A percentile compares a stretch with the other conserved stretches of the same genome.
Evolutionary conservation across 2,888 invertebrate genomes (phyloP).

Genomic region (Apodemia duryi): DNA sequence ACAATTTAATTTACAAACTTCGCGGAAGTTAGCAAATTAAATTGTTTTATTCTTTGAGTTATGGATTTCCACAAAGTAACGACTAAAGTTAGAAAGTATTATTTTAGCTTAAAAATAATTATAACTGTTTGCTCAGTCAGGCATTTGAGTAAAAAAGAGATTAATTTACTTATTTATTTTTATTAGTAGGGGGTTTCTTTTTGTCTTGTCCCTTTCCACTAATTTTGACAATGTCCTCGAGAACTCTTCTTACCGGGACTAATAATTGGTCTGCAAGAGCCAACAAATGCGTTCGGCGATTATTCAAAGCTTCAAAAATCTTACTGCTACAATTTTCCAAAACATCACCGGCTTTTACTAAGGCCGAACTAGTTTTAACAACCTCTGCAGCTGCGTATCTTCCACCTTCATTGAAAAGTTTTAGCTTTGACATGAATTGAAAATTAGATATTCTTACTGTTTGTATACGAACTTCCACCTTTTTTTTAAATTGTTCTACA

Average conservation of each 20-base stretch:
- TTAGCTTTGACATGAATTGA: constrained; percentile 49
- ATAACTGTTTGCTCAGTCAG: no score
- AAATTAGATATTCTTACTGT: constrained; percentile 57
- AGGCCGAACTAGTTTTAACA: constrained; percentile 37
- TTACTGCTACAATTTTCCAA: constrained; percentile 45
- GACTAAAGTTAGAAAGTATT: no score
- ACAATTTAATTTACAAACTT: no score
- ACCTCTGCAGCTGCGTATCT: constrained; percentile 52
- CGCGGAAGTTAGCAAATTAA: no score
- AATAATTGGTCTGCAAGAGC: constrained; percentile 45
- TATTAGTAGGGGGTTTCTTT: not conserved
- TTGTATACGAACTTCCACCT: constrained; percentile 49
- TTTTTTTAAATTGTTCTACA: constrained; percentile 39
- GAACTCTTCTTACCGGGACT: constrained; percentile 40
- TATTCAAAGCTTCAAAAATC: constrained; percentile 42
- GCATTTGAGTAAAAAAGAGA: no score
- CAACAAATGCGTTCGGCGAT: constrained; percentile 45
- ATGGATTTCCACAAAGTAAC: no score
- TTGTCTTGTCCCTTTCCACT: not conserved
- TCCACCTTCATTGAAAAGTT: constrained; percentile 54
- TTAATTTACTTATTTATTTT: not conserved
- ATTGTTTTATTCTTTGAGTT: no score
- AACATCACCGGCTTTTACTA: constrained; percentile 48
- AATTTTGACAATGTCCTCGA: constrained; percentile 31
- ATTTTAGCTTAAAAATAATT: no score